Conservation (phyloP, 23 tunicate genomes). For the Ciona savignyi region DNA sequence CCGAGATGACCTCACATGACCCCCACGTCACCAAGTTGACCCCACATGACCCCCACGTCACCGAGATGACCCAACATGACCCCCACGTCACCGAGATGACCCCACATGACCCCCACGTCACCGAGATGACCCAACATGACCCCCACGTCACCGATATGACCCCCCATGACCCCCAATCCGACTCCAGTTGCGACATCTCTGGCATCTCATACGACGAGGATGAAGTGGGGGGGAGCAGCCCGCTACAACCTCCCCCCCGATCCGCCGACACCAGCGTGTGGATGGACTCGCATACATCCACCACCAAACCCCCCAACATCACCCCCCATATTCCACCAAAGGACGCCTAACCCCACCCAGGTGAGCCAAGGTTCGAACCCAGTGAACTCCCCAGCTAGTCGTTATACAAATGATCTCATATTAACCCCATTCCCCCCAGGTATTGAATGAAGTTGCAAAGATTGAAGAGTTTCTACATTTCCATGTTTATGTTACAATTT, state of each 20-base stretch:
- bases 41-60: too few relatives aligned
- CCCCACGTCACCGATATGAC: not conserved
- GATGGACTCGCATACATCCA: constrained; percentile 11
- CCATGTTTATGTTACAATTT: too few relatives aligned
- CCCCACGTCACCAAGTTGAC: not conserved
- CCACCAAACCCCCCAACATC: not conserved
- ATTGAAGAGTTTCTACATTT: too few relatives aligned
- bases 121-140: not conserved
- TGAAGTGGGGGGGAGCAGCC: not conserved
- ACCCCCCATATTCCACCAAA: too few relatives aligned
- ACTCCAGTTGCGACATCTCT: not conserved
- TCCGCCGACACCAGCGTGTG: constrained; percentile 14
- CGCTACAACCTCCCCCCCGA: not conserved
- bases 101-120: too few relatives aligned
- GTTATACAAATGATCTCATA: too few relatives aligned
- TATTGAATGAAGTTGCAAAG: too few relatives aligned
- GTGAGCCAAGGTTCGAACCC: too few relatives aligned
- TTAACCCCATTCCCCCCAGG: too few relatives aligned
- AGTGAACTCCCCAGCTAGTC: too few relatives aligned
- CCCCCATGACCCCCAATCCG: too few relatives aligned
- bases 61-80: not conserved
- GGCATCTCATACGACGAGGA: constrained; percentile 16
- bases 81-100: not conserved
- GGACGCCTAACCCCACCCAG: too few relatives aligned
- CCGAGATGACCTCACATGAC: not conserved